Percentiles rank a stretch among this genome's conserved stretches.
phyloP scores from a whole-genome alignment of 2,888 invertebrate species.

The Schrankia costaestrigalis region DNA sequence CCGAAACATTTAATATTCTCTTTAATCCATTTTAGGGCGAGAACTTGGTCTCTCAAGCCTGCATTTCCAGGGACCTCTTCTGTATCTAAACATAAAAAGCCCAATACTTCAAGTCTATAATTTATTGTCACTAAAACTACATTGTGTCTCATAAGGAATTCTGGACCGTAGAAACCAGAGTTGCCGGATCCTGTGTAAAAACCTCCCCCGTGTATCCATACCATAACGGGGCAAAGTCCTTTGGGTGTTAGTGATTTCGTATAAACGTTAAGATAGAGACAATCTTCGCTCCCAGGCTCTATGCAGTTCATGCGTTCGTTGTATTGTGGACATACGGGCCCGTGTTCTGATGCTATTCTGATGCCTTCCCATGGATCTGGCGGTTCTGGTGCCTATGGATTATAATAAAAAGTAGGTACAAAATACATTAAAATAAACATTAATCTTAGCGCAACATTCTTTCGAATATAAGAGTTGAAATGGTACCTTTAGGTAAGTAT shows the following conservation, averaged over 20 bases:
- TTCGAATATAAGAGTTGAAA: too few species aligned
- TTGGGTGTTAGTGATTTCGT: constrained; percentile 51
- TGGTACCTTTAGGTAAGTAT: too few species aligned
- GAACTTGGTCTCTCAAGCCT: constrained; percentile 72
- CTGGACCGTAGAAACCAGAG: constrained; percentile 72
- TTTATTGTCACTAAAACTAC: constrained; percentile 71
- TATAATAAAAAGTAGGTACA: background rate
- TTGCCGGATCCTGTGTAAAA: constrained; percentile 76
- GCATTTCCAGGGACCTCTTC: constrained; percentile 74
- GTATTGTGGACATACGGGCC: constrained; percentile 70
- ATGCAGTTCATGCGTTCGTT: constrained; percentile 71
- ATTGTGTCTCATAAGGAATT: constrained; percentile 67
- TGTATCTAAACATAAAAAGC: constrained; percentile 68
- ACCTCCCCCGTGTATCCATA: constrained; percentile 76
- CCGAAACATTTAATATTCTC: constrained; percentile 65
- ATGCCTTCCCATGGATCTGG: constrained; percentile 63
- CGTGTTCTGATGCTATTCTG: constrained; percentile 61
- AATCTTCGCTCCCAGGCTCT: constrained; percentile 82
- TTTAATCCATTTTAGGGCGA: constrained; percentile 74
- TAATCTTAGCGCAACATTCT: too few species aligned
- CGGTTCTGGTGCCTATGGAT: constrained; percentile 63
- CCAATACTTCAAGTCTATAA: constrained; percentile 72
- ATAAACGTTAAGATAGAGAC: constrained; percentile 86
- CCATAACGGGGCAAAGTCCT: constrained; percentile 58
- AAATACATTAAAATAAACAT: constrained; percentile 1